Conservation (phyloP, 2,888 invertebrate species). For the Aradus depressus region DNA sequence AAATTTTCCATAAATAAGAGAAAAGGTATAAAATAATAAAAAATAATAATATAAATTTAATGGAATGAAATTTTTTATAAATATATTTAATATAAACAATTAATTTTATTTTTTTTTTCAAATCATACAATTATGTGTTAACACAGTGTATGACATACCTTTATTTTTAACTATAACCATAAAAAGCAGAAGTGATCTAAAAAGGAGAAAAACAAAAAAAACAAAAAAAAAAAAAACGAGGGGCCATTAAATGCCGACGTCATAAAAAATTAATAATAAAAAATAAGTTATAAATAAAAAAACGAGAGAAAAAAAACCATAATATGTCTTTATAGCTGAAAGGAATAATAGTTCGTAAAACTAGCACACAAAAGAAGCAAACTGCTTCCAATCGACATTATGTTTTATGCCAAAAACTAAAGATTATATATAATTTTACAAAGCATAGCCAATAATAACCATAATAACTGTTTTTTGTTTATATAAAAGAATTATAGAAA, state of each 20-base stretch:
- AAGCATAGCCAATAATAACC: conserved; percentile 6
- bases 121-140: conserved; percentile 18
- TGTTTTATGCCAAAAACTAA: conserved; percentile 10
- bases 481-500: neutral
- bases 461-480: neutral
- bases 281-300: conserved; percentile 19
- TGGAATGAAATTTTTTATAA: conserved; percentile 26
- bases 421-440: neutral
- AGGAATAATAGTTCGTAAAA: conserved; percentile 8
- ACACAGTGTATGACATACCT: conserved; percentile 5
- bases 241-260: conserved; percentile 9
- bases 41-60: too few species aligned
- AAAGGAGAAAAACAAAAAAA: conserved; percentile 9
- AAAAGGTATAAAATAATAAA: too few species aligned
- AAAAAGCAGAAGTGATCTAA: conserved; percentile 14
- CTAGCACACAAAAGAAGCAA: conserved; percentile 6
- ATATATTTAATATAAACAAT: conserved; percentile 24
- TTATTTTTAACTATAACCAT: too few species aligned
- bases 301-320: conserved; percentile 7
- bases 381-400: neutral
- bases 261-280: conserved; percentile 20
- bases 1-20: too few species aligned
- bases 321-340: conserved; percentile 14
- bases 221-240: conserved; percentile 13
- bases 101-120: conserved; percentile 13